These are phyloP conservation scores for Girardinichthys multiradiatus DNA, from an alignment of 2,113 vertebrate species.

Conservation along the genomic window DNA sequence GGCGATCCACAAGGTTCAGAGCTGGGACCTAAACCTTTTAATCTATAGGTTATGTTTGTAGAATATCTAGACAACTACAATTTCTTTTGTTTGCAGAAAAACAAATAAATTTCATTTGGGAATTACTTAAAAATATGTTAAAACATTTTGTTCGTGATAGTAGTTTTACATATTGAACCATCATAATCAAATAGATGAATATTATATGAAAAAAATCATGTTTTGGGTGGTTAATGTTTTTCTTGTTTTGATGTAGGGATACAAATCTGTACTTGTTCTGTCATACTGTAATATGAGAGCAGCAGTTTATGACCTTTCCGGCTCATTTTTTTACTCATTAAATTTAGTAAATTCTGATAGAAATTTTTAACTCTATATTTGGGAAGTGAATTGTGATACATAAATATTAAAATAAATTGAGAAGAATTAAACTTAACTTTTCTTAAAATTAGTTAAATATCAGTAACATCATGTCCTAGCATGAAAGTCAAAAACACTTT, in stretches of 20 bases:
- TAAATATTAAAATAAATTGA: background rate
- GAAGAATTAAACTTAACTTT: background rate
- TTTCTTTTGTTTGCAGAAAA: no score
- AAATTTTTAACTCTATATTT: background rate
- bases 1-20: background rate
- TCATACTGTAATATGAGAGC: no score
- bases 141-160: background rate
- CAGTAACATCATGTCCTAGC: no score
- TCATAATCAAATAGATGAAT: background rate
- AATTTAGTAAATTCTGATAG: no score
- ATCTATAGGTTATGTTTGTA: background rate
- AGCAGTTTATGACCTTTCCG: background rate
- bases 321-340: background rate
- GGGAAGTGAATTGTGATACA: background rate
- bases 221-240: background rate
- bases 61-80: no score
- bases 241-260: background rate
- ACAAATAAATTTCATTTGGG: no score
- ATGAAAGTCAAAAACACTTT: no score
- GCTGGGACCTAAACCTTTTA: background rate
- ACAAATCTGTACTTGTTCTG: no score
- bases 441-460: no score
- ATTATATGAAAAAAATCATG: background rate
- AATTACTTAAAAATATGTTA: no score
- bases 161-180: background rate